These are phyloP conservation scores for Druceiella hillmani DNA, from an alignment of 2,888 invertebrate genomes.

Conservation along the genomic window DNA sequence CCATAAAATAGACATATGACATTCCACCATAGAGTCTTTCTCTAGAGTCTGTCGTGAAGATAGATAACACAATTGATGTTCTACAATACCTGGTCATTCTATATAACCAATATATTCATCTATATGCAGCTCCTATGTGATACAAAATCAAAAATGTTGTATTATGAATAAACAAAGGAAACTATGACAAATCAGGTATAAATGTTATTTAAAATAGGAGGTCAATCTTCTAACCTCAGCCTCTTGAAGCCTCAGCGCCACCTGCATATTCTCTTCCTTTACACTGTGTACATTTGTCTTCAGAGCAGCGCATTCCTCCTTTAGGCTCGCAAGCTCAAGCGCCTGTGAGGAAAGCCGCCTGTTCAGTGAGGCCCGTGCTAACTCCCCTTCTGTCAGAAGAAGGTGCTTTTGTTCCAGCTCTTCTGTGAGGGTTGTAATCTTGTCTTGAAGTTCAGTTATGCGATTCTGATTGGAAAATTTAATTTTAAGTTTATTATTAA, in stretches of 20 bases:
- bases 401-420: constrained; percentile 33
- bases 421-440: constrained; percentile 30
- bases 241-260: constrained; percentile 44
- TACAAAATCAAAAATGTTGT: no score
- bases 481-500: no score
- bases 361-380: constrained; percentile 30
- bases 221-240: constrained; percentile 31
- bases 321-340: constrained; percentile 39
- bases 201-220: not conserved
- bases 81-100: no score
- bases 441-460: not conserved
- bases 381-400: constrained; percentile 36
- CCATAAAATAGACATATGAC: no score
- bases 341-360: constrained; percentile 28
- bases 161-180: no score
- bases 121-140: no score
- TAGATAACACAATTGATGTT: no score
- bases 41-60: no score
- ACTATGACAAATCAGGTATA: not conserved
- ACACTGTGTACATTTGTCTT: constrained; percentile 51
- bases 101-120: no score
- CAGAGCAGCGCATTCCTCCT: constrained; percentile 54
- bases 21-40: no score
- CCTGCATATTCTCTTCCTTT: constrained; percentile 44
- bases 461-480: not conserved